phyloP scores from a whole-genome alignment of 2,888 invertebrate genomes.

The Zhuqinia jingwanae region DNA sequence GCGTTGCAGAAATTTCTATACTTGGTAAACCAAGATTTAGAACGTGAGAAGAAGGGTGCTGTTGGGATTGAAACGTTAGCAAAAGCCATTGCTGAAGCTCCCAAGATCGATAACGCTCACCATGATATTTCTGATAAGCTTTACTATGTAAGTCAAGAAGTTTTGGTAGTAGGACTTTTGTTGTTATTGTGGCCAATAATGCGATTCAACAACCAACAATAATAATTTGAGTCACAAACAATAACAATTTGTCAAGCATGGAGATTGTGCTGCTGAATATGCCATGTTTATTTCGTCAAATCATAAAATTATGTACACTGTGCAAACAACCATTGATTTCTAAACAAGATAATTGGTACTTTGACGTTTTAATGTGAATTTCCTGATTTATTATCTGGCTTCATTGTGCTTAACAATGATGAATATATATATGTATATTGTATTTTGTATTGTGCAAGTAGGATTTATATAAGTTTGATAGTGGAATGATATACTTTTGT shows the following conservation, averaged over 20 bases:
- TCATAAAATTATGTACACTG: not conserved
- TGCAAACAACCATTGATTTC: not conserved
- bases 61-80: slow-evolving; percentile 94
- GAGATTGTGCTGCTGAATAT: too few species aligned
- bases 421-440: not conserved
- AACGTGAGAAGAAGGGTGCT: slow-evolving; percentile 93
- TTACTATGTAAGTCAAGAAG: slow-evolving; percentile 87
- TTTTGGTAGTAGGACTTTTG: too few species aligned
- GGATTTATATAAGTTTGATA: not conserved
- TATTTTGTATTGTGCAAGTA: not conserved
- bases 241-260: too few species aligned
- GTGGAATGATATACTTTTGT: too few species aligned
- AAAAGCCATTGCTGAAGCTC: slow-evolving; percentile 91
- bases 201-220: too few species aligned
- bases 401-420: slow-evolving; percentile 7
- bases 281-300: not conserved
- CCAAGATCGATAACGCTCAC: slow-evolving; percentile 93
- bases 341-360: not conserved
- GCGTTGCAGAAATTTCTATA: slow-evolving; percentile 92
- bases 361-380: slow-evolving; percentile 11
- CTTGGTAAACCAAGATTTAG: slow-evolving; percentile 92
- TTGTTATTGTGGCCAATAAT: too few species aligned
- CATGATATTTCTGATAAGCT: slow-evolving; percentile 95
- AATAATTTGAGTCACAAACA: too few species aligned
- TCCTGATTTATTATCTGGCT: slow-evolving; percentile 25